These are phyloP conservation scores for Astyanax mexicanus DNA, from an alignment of 2,797 vertebrate genomes.

Conservation along the genomic window DNA sequence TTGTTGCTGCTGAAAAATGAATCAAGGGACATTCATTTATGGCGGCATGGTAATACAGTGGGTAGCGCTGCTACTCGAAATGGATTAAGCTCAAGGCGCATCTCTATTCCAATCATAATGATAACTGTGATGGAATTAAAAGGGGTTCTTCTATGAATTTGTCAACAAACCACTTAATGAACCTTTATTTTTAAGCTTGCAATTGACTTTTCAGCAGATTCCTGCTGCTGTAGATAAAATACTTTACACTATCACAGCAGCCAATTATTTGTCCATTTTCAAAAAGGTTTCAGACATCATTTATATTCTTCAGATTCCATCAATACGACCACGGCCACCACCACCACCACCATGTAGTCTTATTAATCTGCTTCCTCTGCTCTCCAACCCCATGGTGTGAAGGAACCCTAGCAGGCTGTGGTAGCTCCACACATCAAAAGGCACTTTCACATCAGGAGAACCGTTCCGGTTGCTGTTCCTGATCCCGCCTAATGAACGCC, in stretches of 20 bases:
- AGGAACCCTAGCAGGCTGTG: not conserved
- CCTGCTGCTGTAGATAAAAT: too few relatives aligned
- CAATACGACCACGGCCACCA: not conserved
- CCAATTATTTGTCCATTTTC: not conserved
- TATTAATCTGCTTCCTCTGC: not conserved
- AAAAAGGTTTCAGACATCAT: not conserved
- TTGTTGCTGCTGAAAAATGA: too few relatives aligned
- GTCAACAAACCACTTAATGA: too few relatives aligned
- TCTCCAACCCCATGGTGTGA: not conserved
- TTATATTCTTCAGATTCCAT: not conserved
- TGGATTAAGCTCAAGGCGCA: too few relatives aligned
- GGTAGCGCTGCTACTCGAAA: too few relatives aligned
- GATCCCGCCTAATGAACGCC: slow-evolving; percentile 45
- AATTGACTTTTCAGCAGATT: too few relatives aligned
- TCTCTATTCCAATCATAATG: too few relatives aligned
- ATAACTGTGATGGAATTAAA: too few relatives aligned
- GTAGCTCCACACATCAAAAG: slow-evolving; percentile 28
- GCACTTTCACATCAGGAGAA: slow-evolving; percentile 15
- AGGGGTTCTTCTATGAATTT: too few relatives aligned
- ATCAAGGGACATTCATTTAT: too few relatives aligned
- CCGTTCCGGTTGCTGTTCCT: slow-evolving; percentile 18
- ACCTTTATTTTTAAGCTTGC: too few relatives aligned
- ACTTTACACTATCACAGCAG: not conserved
- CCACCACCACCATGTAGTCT: not conserved
- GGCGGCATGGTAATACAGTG: too few relatives aligned